phyloP scores from a whole-genome alignment of 2,797 vertebrate species.

The Garrulus glandarius region DNA sequence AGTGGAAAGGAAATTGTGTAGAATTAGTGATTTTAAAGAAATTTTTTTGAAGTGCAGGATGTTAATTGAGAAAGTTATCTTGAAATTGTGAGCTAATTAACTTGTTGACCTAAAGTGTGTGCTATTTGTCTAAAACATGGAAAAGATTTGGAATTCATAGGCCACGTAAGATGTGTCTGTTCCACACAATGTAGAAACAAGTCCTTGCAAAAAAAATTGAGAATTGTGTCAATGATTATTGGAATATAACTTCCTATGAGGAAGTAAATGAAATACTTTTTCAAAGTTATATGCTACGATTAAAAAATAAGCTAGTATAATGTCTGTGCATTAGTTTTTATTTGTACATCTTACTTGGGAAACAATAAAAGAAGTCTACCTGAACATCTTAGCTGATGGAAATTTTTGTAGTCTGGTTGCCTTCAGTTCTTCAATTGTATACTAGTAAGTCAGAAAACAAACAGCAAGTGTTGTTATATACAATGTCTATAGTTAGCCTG shows the following conservation, averaged over 20 bases:
- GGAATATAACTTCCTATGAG: background rate
- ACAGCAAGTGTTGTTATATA: background rate
- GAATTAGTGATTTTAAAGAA: background rate
- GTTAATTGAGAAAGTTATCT: background rate
- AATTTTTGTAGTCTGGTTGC: background rate
- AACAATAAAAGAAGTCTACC: background rate
- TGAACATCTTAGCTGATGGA: background rate
- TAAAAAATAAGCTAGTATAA: background rate
- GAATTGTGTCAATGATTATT: background rate
- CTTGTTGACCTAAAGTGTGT: background rate
- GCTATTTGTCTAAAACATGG: background rate
- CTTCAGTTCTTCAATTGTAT: background rate
- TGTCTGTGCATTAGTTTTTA: background rate
- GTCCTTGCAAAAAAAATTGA: background rate
- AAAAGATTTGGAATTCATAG: background rate
- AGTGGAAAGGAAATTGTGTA: background rate
- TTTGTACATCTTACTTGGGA: background rate
- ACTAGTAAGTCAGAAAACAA: background rate
- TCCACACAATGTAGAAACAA: background rate
- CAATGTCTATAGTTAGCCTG: background rate
- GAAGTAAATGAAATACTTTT: background rate
- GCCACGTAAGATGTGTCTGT: fast-evolving
- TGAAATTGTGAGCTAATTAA: background rate
- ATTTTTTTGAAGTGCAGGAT: background rate
- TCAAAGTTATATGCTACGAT: background rate